Evolutionary conservation across 2,797 vertebrate genomes (phyloP).

Genomic region (Lindbergichthys nudifrons): DNA sequence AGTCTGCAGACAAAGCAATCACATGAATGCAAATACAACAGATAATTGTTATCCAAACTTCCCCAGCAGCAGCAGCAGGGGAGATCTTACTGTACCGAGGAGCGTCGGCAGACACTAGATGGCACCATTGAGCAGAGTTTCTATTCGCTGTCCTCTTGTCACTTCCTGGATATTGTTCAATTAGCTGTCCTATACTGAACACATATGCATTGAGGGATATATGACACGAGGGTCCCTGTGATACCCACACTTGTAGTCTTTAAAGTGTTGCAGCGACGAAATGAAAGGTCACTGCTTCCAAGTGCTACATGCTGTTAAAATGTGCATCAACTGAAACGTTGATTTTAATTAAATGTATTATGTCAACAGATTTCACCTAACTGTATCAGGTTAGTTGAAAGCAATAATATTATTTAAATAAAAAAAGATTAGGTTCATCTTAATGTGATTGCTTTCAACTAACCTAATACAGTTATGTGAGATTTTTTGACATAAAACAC

Average conservation of each 20-base stretch:
- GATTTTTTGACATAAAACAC: no score
- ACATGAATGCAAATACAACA: conserved; percentile 86
- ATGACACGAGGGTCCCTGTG: conserved; percentile 62
- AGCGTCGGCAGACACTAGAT: conserved; percentile 78
- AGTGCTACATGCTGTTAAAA: conserved; percentile 67
- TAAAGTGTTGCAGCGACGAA: conserved; percentile 56
- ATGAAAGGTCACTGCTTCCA: conserved; percentile 69
- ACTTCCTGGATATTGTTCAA: conserved; percentile 73
- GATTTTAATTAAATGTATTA: no score
- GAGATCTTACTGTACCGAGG: conserved; percentile 47
- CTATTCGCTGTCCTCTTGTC: conserved; percentile 41
- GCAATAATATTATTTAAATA: no score
- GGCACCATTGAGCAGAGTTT: conserved; percentile 86
- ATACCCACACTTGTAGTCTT: conserved; percentile 64
- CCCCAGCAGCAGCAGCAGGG: conserved; percentile 61
- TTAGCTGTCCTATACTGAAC: conserved; percentile 71
- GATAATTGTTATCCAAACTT: conserved; percentile 86
- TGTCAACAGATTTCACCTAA: no score
- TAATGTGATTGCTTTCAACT: no score
- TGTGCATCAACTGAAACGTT: conserved; percentile 39
- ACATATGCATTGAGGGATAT: conserved; percentile 68
- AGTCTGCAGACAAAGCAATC: conserved; percentile 86
- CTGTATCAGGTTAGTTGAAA: no score
- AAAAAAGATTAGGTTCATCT: no score
- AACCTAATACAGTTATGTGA: no score